Evolutionary conservation across 2,113 vertebrate genomes (phyloP).

Genomic region (Melierax canorus): DNA sequence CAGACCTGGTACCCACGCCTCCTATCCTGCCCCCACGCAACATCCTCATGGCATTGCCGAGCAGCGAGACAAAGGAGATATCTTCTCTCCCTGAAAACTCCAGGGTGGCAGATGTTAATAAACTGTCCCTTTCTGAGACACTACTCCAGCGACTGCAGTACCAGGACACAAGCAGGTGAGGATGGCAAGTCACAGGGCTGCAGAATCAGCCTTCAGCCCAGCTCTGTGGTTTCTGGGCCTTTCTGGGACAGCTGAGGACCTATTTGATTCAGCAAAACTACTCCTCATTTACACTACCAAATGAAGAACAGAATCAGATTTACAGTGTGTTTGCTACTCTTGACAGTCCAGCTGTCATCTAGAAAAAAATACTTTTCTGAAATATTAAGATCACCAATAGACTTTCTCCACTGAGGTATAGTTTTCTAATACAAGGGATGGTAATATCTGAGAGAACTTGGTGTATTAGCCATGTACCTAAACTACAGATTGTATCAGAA

Average conservation of each 20-base stretch:
- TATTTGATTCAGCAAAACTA: not conserved
- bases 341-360: not conserved
- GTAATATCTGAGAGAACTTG: not conserved
- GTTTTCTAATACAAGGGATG: not conserved
- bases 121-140: constrained; percentile 77
- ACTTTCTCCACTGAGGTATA: not conserved
- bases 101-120: constrained; percentile 65
- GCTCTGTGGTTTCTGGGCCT: not conserved
- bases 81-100: not conserved
- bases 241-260: not conserved
- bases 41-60: constrained; percentile 34
- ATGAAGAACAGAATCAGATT: not conserved
- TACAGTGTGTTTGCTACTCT: not conserved
- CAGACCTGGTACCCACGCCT: constrained; percentile 77
- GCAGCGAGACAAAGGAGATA: constrained; percentile 77
- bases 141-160: constrained; percentile 83
- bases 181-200: not conserved
- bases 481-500: not conserved
- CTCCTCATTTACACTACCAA: not conserved
- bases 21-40: constrained; percentile 90
- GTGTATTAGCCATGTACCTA: not conserved
- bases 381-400: not conserved
- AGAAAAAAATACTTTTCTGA: not conserved
- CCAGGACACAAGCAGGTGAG: constrained; percentile 85
- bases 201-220: not conserved